Evolutionary conservation across 2,113 vertebrate species (phyloP), one percentile per base, ranked within the genome.

Genomic region (Thymallus thymallus): DNA sequence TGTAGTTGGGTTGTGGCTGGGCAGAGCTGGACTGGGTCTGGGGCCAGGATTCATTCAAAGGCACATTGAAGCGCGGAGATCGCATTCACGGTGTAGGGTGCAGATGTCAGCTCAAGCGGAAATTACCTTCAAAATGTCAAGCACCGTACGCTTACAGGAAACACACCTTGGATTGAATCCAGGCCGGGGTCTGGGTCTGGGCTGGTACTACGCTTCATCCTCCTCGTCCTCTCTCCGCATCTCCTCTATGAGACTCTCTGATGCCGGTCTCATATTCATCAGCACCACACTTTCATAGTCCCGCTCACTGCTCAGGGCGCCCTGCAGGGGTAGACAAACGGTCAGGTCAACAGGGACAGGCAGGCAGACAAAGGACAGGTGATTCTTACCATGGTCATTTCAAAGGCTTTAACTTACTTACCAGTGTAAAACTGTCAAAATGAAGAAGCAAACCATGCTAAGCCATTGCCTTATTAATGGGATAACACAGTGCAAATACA

Each of bases 201-300:
- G 85, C 88, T 10, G 73, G 71, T 74, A 85, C 87, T 0, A 76
- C 78, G 4, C 86, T 74, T 70, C 4, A 10, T 91, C 93, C 0
- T 94, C 93, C 3, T 95, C 87, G 0, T 99, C 97, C 3, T 99
- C 95, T 74, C n/a, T 87, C 86, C 92, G 89, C 92, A 99, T 95
- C 86, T 94, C 91, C 68, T 96, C 89, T 0, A 97, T 98, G 20
- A 99, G 93, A 76, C 89, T 94, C 88, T 99, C 97, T 0, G 96
- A 96, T 0, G 96, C 98, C 80, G 98, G 98, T 69, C 98, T 94
- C 95, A 99, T 93, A 84, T 91, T 93, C 98, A 99, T 99, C 94
- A 99, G 87, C 89, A 99, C 97, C 65, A 99, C 87, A 72, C 96
- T 98, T 91, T 99, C 98, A 0, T 95, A 99, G 88, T 99, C 97